phyloP scores from a whole-genome alignment of 2,888 invertebrate genomes.

The Nymphalis c-album region DNA sequence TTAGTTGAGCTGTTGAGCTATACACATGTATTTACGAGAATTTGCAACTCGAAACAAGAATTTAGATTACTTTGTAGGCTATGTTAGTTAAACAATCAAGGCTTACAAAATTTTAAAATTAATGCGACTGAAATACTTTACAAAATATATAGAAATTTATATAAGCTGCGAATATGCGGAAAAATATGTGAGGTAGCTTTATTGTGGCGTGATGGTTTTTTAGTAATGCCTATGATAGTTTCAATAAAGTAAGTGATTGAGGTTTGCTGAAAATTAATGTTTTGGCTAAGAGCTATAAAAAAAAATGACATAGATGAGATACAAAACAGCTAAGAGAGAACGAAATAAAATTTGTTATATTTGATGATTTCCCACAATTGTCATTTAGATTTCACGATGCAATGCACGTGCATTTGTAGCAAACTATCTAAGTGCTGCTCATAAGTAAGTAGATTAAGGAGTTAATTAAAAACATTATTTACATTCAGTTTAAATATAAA shows the following conservation, averaged over 20 bases:
- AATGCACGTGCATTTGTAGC: background rate
- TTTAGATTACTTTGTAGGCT: too few species aligned
- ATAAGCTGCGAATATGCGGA: background rate
- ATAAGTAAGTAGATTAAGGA: background rate
- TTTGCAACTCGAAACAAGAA: too few species aligned
- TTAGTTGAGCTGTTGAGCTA: too few species aligned
- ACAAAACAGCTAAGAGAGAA: background rate
- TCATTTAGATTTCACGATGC: background rate
- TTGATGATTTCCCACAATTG: background rate
- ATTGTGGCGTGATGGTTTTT: background rate
- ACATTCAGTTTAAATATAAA: background rate
- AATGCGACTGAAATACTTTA: too few species aligned
- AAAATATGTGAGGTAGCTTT: background rate
- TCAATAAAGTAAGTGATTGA: background rate
- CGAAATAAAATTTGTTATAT: background rate
- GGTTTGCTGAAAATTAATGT: background rate
- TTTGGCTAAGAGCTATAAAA: background rate
- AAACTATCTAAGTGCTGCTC: background rate
- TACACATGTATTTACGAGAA: too few species aligned
- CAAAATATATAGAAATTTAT: too few species aligned
- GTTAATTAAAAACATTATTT: background rate
- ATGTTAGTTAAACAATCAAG: too few species aligned
- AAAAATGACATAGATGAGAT: background rate
- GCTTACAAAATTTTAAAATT: too few species aligned
- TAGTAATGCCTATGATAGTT: background rate